Evolutionary conservation across 2,888 invertebrate species (phyloP).

Genomic region (Thera obeliscata): DNA sequence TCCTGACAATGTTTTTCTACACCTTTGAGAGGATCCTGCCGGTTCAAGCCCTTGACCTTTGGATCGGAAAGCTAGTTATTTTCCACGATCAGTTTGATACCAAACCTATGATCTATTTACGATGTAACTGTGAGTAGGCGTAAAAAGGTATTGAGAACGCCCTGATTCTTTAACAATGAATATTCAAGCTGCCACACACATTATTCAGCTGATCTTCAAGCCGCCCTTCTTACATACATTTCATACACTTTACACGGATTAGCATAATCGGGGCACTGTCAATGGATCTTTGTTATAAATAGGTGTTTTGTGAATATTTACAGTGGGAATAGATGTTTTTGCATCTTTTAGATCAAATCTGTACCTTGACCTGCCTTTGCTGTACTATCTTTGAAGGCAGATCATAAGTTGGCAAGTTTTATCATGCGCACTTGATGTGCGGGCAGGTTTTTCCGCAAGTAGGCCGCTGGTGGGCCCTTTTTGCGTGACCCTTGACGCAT

Average conservation of each 20-base stretch:
- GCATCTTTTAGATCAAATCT: background rate
- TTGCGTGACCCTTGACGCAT: too few species aligned
- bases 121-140: slow-evolving; percentile 10
- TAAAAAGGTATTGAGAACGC: slow-evolving; percentile 26
- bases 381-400: background rate
- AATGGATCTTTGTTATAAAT: slow-evolving; percentile 22
- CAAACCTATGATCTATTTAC: background rate
- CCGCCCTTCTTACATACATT: slow-evolving; percentile 60
- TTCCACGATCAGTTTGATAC: too few species aligned
- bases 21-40: too few species aligned
- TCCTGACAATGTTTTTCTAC: too few species aligned
- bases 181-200: slow-evolving; percentile 50
- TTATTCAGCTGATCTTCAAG: slow-evolving; percentile 46
- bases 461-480: too few species aligned
- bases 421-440: too few species aligned
- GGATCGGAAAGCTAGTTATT: too few species aligned
- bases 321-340: slow-evolving; percentile 5
- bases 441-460: too few species aligned
- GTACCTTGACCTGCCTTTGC: background rate
- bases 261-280: slow-evolving; percentile 35
- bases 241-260: slow-evolving; percentile 49
- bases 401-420: background rate
- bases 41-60: too few species aligned
- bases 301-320: slow-evolving; percentile 16
- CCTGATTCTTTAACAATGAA: slow-evolving; percentile 44